Evolutionary conservation across 2,888 invertebrate species (phyloP).

Genomic region (Drosophila sordidula): DNA sequence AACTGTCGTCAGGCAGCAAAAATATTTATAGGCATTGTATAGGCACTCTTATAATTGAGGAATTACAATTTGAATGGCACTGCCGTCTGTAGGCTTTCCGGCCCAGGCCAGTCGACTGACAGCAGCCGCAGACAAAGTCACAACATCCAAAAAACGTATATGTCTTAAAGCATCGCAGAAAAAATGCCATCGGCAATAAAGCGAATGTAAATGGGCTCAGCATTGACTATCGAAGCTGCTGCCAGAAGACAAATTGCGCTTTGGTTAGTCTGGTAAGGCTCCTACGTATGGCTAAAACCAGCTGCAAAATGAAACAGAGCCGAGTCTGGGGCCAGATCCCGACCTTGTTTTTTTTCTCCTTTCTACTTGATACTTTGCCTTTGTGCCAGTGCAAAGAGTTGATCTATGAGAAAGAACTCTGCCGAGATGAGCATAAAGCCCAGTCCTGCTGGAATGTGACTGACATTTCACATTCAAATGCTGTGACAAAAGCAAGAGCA

Average conservation of each 20-base stretch:
- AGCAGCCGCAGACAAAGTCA: slow-evolving; percentile 66
- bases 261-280: slow-evolving; percentile 50
- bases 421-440: slow-evolving; percentile 56
- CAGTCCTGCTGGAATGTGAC: slow-evolving; percentile 68
- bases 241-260: slow-evolving; percentile 83
- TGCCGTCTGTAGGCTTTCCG: slow-evolving; percentile 33
- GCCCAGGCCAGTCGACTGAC: slow-evolving; percentile 58
- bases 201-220: slow-evolving; percentile 73
- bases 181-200: slow-evolving; percentile 49
- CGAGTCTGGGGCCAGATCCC: slow-evolving; percentile 3
- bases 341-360: slow-evolving; percentile 24
- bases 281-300: slow-evolving; percentile 65
- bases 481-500: slow-evolving; percentile 49
- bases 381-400: slow-evolving; percentile 53
- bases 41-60: slow-evolving; percentile 75
- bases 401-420: slow-evolving; percentile 51
- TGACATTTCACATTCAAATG: slow-evolving; percentile 83
- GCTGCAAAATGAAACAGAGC: slow-evolving; percentile 72
- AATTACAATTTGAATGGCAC: slow-evolving; percentile 73
- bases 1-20: slow-evolving; percentile 52
- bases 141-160: slow-evolving; percentile 44
- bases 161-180: slow-evolving; percentile 11
- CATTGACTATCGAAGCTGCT: slow-evolving; percentile 69
- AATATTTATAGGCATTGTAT: slow-evolving; percentile 60
- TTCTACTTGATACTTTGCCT: slow-evolving; percentile 5